These are phyloP conservation scores for Diadumene lineata DNA, from an alignment of 92 coral and sea anemone genomes.

Conservation along the genomic window DNA sequence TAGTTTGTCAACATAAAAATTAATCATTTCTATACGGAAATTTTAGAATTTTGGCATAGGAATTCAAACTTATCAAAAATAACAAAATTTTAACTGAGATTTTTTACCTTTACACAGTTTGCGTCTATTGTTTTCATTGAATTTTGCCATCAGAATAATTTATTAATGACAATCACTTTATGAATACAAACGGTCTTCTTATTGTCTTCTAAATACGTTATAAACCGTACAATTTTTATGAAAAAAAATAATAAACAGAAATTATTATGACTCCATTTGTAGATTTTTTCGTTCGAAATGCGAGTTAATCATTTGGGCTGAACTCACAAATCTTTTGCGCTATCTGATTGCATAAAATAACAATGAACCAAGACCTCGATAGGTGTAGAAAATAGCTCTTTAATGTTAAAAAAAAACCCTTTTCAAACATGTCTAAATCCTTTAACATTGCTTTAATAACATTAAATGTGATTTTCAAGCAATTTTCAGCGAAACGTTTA, in stretches of 20 bases:
- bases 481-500: too few species aligned
- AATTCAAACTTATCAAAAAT: neutral
- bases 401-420: neutral
- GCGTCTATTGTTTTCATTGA: slow-evolving; percentile 15
- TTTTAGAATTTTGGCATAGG: neutral
- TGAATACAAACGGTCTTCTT: slow-evolving; percentile 8
- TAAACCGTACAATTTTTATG: neutral
- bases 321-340: neutral
- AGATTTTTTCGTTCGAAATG: too few species aligned
- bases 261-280: too few species aligned
- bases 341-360: slow-evolving; percentile 2
- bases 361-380: neutral
- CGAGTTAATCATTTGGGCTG: neutral
- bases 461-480: neutral
- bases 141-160: slow-evolving; percentile 27
- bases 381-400: neutral
- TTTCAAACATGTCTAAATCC: neutral
- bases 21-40: neutral
- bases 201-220: neutral
- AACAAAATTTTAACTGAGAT: neutral
- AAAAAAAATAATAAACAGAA: too few species aligned
- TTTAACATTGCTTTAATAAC: neutral
- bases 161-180: slow-evolving; percentile 24
- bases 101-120: too few species aligned
- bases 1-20: neutral